Percentiles rank a stretch among this genome's conserved stretches.
phyloP scores from a whole-genome alignment of 2,113 vertebrate species.

The Epinephelus lanceolatus region DNA sequence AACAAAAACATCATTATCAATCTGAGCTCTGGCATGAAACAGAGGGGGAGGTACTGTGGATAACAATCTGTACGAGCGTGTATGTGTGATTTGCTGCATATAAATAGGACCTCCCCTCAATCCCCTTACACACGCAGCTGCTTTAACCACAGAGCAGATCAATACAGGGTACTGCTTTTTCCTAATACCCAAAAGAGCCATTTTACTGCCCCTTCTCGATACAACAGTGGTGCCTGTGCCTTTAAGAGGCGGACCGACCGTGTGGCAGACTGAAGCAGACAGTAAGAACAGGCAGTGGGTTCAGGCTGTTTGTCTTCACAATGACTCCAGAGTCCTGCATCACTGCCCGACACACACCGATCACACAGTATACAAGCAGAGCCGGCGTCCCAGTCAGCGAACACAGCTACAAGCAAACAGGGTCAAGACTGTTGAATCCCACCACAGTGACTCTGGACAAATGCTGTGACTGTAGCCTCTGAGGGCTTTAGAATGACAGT shows the following conservation, averaged over 20 bases:
- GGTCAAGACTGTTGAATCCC: slow-evolving; percentile 32
- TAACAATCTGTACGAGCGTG: slow-evolving; percentile 40
- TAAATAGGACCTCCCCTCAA: slow-evolving; percentile 38
- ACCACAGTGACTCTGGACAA: slow-evolving; percentile 46
- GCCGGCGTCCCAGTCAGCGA: slow-evolving; percentile 21
- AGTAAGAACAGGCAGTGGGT: slow-evolving; percentile 79
- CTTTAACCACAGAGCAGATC: slow-evolving; percentile 50
- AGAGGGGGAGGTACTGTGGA: slow-evolving; percentile 57
- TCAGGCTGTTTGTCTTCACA: slow-evolving; percentile 84
- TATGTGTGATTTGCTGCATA: slow-evolving; percentile 45
- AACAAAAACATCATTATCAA: slow-evolving; percentile 84
- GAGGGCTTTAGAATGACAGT: slow-evolving; percentile 64
- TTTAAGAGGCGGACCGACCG: slow-evolving; percentile 85
- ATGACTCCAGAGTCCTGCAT: slow-evolving; percentile 83
- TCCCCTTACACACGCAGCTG: slow-evolving; percentile 20
- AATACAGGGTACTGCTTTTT: slow-evolving; percentile 40
- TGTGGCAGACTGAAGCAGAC: slow-evolving; percentile 79
- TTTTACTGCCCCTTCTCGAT: slow-evolving; percentile 66
- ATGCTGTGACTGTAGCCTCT: slow-evolving; percentile 62
- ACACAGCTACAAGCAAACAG: slow-evolving; percentile 22
- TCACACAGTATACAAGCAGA: slow-evolving; percentile 42
- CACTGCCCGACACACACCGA: slow-evolving; percentile 63
- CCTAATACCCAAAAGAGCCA: slow-evolving; percentile 58
- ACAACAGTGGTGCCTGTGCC: slow-evolving; percentile 66
- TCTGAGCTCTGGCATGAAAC: slow-evolving; percentile 69